Conservation (phyloP, 2,888 invertebrate species). For the Sepiola atlantica region DNA sequence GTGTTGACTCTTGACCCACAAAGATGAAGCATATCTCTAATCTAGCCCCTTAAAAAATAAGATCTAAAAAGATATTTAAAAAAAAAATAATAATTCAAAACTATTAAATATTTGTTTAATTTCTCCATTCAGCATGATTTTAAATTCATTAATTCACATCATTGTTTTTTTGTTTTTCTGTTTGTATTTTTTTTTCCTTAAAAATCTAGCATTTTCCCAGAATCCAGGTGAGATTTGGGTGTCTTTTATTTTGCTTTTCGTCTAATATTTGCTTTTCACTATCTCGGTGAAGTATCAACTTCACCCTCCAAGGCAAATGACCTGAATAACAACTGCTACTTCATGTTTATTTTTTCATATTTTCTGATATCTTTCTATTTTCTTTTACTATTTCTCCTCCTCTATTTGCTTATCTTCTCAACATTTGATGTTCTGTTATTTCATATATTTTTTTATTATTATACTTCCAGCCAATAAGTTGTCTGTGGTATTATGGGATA, state of each 20-base stretch:
- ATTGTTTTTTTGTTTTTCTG: not conserved
- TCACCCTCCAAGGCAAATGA: not conserved
- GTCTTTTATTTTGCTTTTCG: not conserved
- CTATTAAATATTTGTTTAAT: too few species aligned
- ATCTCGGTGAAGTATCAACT: not conserved
- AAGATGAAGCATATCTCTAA: too few species aligned
- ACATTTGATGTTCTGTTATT: not conserved
- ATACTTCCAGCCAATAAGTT: not conserved
- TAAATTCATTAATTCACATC: not conserved
- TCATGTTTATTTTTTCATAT: not conserved
- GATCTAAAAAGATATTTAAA: too few species aligned
- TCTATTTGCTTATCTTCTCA: not conserved
- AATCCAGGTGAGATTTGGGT: conserved; percentile 42
- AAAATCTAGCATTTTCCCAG: conserved; percentile 8
- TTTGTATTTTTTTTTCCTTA: not conserved
- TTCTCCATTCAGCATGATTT: not conserved
- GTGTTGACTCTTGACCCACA: too few species aligned
- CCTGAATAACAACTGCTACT: conserved; percentile 11
- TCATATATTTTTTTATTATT: not conserved
- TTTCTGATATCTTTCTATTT: not conserved
- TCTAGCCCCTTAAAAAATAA: too few species aligned
- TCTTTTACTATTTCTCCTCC: not conserved
- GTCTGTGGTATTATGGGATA: too few species aligned
- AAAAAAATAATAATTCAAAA: too few species aligned
- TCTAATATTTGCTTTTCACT: conserved; percentile 1